These are phyloP conservation scores for Vidua chalybeata DNA, from an alignment of 2,113 vertebrate species.

Conservation along the genomic window DNA sequence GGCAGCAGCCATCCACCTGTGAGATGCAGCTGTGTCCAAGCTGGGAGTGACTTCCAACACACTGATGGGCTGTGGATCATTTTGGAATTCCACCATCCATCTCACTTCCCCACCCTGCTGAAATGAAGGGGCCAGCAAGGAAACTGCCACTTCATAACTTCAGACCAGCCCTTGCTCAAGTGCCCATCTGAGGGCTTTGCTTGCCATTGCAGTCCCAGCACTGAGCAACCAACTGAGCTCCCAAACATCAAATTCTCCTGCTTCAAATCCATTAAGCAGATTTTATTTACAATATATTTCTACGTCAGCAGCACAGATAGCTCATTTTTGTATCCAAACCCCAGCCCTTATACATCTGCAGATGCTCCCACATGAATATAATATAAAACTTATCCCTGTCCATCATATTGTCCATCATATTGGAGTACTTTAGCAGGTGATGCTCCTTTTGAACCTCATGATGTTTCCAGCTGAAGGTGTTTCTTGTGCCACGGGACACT, in stretches of 20 bases:
- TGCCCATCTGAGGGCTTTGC: neutral
- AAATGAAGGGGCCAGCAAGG: neutral
- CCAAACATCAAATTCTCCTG: neutral
- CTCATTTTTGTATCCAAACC: neutral
- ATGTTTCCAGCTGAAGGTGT: neutral
- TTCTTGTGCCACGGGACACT: neutral
- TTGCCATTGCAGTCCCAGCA: neutral
- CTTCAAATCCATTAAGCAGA: neutral
- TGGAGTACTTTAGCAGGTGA: neutral
- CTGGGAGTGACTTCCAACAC: neutral
- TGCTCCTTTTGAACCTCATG: neutral
- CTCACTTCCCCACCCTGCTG: neutral
- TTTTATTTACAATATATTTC: neutral
- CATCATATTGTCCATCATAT: neutral
- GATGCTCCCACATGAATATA: neutral
- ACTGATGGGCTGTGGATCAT: fast-evolving
- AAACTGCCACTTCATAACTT: neutral
- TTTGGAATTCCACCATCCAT: neutral
- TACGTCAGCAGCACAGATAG: neutral
- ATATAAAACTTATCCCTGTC: neutral
- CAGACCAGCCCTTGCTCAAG: neutral
- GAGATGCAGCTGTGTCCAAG: neutral
- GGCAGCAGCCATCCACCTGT: neutral
- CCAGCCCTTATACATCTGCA: neutral
- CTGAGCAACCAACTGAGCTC: neutral